A percentile compares a stretch with the other conserved stretches of the same genome.
These are phyloP conservation scores for Solea senegalensis DNA, from an alignment of 2,113 vertebrate genomes.

Conservation along the genomic window DNA sequence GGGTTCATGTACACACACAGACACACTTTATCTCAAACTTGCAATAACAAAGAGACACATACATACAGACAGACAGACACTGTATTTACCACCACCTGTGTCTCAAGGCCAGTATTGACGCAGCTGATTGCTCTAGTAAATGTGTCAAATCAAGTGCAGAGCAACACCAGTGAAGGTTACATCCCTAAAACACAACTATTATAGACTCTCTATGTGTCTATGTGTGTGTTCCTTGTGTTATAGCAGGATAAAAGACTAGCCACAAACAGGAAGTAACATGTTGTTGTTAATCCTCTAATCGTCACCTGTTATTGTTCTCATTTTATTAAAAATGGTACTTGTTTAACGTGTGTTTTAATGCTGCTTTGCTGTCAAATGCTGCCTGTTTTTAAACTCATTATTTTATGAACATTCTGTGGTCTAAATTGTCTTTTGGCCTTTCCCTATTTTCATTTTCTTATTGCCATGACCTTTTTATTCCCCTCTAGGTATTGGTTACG, in stretches of 20 bases:
- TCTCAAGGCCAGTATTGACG: constrained; percentile 10
- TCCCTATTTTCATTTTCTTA: neutral
- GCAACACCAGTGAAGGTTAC: constrained; percentile 1
- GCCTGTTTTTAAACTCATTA: no score
- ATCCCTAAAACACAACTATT: neutral
- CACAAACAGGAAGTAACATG: neutral
- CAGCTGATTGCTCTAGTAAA: constrained; percentile 8
- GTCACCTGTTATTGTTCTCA: no score
- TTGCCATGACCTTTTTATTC: neutral
- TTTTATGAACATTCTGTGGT: no score
- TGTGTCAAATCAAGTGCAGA: neutral
- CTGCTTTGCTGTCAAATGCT: no score
- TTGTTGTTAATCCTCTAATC: no score
- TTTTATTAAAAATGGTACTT: no score
- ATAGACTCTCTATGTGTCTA: neutral
- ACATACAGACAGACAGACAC: constrained; percentile 10
- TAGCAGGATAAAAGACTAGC: neutral
- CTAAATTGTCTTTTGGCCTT: no score
- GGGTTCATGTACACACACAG: neutral
- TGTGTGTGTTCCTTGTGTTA: no score
- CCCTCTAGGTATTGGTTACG: constrained; percentile 94
- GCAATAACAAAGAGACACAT: neutral
- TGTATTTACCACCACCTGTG: constrained; percentile 12
- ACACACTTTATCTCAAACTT: neutral
- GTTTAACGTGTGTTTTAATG: no score